Conservation (phyloP, 2,113 vertebrate species). For the Dinomys branickii region DNA sequence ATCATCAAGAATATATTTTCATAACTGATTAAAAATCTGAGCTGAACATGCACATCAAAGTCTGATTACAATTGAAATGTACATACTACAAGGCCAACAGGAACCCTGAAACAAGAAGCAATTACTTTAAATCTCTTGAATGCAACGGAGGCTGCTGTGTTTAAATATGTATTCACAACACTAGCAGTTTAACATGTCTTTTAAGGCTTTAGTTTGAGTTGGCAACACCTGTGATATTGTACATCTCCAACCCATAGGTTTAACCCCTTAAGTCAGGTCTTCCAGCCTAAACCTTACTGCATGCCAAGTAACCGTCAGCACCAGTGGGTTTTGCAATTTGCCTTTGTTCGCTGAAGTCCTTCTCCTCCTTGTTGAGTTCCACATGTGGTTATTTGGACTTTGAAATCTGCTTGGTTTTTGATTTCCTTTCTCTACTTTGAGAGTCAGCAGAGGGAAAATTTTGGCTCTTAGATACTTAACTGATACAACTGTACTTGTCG, state of each 20-base stretch:
- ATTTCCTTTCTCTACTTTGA: neutral
- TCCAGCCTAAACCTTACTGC: neutral
- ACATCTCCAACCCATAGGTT: neutral
- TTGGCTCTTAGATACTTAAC: neutral
- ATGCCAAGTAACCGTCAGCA: rapidly evolving
- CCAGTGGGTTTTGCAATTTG: neutral
- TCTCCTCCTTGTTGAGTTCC: neutral
- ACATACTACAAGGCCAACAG: neutral
- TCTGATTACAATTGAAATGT: neutral
- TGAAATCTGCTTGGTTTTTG: neutral
- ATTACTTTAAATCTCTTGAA: neutral
- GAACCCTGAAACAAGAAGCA: neutral
- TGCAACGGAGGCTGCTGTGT: neutral
- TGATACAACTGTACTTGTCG: neutral
- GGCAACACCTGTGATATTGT: neutral
- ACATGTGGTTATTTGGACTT: neutral
- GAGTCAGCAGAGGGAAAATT: neutral
- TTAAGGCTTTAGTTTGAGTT: neutral
- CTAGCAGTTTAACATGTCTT: neutral
- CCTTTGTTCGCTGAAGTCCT: neutral
- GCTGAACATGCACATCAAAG: neutral
- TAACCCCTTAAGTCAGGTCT: neutral
- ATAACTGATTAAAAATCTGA: neutral
- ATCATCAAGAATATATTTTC: neutral
- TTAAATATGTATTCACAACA: neutral